These are phyloP conservation scores for Epicauta chinensis DNA, from an alignment of 1,140 invertebrate genomes.

Conservation along the genomic window DNA sequence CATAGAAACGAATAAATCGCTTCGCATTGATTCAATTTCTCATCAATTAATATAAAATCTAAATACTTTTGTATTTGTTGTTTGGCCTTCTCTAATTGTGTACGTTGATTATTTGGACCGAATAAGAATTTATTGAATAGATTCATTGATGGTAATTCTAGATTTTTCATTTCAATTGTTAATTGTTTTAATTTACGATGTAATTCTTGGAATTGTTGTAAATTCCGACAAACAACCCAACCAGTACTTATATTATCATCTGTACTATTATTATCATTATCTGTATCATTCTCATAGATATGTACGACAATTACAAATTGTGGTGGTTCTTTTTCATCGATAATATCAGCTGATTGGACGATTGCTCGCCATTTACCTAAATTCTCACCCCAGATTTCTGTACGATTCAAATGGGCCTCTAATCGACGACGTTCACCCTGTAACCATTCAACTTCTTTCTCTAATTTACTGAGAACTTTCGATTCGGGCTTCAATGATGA, in stretches of 20 bases:
- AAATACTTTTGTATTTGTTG: constrained; percentile 78
- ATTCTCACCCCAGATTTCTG: constrained; percentile 84
- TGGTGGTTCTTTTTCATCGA: constrained; percentile 71
- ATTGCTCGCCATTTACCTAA: constrained; percentile 77
- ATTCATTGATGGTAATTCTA: constrained; percentile 68
- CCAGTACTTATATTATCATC: constrained; percentile 65
- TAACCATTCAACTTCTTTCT: constrained; percentile 75
- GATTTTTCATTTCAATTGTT: constrained; percentile 68
- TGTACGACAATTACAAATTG: constrained; percentile 80
- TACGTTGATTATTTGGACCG: constrained; percentile 69
- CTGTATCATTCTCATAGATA: constrained; percentile 55
- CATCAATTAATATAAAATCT: constrained; percentile 78
- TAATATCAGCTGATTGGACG: constrained; percentile 71
- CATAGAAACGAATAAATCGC: constrained; percentile 83
- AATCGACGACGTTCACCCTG: constrained; percentile 69
- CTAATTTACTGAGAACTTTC: constrained; percentile 66
- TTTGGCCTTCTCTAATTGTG: constrained; percentile 70
- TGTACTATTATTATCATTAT: constrained; percentile 47
- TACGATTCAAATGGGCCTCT: constrained; percentile 77
- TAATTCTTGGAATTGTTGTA: constrained; percentile 77
- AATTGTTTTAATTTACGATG: constrained; percentile 78
- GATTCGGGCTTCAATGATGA: constrained; percentile 71
- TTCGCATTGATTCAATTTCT: constrained; percentile 79
- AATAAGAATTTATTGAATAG: constrained; percentile 74
- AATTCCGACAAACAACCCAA: constrained; percentile 77